Percentiles rank a stretch among this genome's conserved stretches.
Evolutionary conservation across 1,140 invertebrate species (phyloP).

Genomic region (Conus ventricosus): DNA sequence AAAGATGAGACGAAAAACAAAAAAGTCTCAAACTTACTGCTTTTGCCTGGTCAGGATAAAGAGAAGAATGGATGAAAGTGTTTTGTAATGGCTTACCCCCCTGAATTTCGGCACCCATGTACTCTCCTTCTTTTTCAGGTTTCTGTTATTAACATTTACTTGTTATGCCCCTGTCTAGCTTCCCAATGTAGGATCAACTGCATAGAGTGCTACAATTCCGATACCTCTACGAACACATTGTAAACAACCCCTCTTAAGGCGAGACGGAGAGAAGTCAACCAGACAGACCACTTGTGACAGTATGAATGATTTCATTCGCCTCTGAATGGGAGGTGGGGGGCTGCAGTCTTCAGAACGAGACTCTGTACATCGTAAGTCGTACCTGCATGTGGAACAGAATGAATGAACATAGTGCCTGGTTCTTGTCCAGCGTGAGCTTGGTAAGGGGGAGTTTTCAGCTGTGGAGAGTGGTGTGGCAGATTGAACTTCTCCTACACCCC

Average conservation of each 20-base stretch:
- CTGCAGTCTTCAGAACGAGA: constrained; percentile 54
- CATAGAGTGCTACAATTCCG: constrained; percentile 86
- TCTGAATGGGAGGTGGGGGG: constrained; percentile 70
- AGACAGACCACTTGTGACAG: constrained; percentile 83
- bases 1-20: too few species aligned
- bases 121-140: neutral
- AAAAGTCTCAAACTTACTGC: too few species aligned
- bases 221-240: constrained; percentile 85
- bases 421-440: too few species aligned
- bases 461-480: too few species aligned
- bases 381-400: too few species aligned
- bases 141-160: constrained; percentile 14
- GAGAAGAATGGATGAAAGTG: too few species aligned
- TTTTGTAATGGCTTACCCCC: too few species aligned
- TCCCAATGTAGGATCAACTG: constrained; percentile 84
- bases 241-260: constrained; percentile 76
- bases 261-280: constrained; percentile 28
- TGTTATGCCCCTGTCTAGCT: constrained; percentile 66
- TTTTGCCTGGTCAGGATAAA: too few species aligned
- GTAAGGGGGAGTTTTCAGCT: too few species aligned
- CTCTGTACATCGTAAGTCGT: constrained; percentile 71
- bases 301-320: constrained; percentile 83
- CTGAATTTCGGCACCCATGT: too few species aligned
- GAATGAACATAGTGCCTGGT: too few species aligned
- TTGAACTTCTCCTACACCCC: too few species aligned